These are phyloP conservation scores for Rhodeus uyekii DNA, from an alignment of 2,797 vertebrate species.

Conservation along the genomic window DNA sequence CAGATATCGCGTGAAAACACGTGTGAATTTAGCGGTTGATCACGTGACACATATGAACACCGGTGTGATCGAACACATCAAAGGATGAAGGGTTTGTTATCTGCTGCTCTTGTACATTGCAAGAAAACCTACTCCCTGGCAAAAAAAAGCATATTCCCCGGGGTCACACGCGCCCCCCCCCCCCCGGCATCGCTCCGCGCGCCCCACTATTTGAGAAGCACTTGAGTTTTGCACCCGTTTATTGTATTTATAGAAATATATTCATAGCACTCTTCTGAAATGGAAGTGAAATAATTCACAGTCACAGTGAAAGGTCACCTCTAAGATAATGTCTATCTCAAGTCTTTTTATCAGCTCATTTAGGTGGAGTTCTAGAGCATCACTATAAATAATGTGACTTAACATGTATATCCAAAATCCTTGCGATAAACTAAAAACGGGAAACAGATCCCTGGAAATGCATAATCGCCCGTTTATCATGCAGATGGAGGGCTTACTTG, in stretches of 20 bases:
- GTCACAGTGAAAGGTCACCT: background rate
- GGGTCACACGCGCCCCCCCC: no score
- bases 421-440: background rate
- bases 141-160: no score
- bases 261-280: background rate
- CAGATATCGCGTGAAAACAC: no score
- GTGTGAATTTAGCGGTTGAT: no score
- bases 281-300: background rate
- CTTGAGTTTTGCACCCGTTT: background rate
- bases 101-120: no score
- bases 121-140: no score
- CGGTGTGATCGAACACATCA: no score
- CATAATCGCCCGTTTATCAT: background rate
- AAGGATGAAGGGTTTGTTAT: no score
- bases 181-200: no score
- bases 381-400: background rate
- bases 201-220: no score
- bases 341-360: background rate
- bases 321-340: background rate
- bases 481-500: slow-evolving; percentile 79
- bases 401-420: background rate
- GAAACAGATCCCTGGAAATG: background rate
- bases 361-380: background rate
- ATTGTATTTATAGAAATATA: background rate
- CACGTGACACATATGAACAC: no score